Conservation (phyloP, 2,888 invertebrate species). For the Diarsia brunnea region DNA sequence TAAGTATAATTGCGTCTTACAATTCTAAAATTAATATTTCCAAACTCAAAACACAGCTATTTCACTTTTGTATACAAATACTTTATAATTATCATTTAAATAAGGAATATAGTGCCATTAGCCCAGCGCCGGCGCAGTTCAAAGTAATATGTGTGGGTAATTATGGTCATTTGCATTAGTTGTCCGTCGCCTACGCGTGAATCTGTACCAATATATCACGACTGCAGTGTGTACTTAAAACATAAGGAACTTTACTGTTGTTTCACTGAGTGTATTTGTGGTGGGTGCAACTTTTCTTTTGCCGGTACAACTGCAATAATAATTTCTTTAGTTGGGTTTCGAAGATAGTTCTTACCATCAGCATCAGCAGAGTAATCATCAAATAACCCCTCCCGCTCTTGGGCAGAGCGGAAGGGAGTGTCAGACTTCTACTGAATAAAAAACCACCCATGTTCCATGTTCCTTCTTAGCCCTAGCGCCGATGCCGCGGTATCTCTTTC, state of each 20-base stretch:
- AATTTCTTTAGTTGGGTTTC: background rate
- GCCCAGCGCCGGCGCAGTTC: slow-evolving; percentile 4
- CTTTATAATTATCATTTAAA: slow-evolving; percentile 5
- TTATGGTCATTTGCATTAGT: slow-evolving; percentile 50
- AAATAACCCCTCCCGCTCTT: too few species aligned
- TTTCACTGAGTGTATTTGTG: background rate
- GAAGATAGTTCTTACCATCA: background rate
- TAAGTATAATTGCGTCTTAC: background rate
- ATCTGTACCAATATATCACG: slow-evolving; percentile 35
- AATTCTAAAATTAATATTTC: background rate
- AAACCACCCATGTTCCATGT: too few species aligned
- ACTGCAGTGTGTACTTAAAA: slow-evolving; percentile 1
- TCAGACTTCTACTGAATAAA: too few species aligned
- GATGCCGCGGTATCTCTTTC: too few species aligned
- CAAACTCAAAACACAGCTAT: background rate
- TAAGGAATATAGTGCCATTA: slow-evolving; percentile 24
- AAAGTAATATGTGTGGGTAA: slow-evolving; percentile 41
- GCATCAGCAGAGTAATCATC: too few species aligned
- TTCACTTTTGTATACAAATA: background rate
- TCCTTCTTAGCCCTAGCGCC: too few species aligned
- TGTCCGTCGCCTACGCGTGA: slow-evolving; percentile 43
- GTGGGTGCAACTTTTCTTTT: background rate
- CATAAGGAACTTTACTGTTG: background rate
- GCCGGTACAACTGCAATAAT: background rate
- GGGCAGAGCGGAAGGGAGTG: too few species aligned